Base-by-base conservation (phyloP, 2,888 invertebrate species). In the Pyrocoelia pectoralis region DNA sequence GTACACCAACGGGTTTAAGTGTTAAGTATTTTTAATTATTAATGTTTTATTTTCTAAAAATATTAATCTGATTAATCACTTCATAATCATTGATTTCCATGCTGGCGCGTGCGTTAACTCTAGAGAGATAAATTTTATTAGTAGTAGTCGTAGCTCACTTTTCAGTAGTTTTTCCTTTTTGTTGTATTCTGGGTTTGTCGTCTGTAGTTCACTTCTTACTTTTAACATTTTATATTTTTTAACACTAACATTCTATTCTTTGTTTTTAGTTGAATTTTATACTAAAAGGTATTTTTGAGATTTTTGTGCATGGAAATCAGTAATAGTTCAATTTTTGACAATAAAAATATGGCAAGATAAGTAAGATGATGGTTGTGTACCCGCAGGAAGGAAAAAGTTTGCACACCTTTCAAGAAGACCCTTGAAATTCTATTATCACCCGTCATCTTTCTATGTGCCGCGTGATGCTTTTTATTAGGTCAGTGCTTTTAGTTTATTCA, bases 391-490 rank as follows among this genome's bases (percentile, higher is more conserved):
- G 84, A 86, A 83, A 87, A 87, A 86, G 84, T 84, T 82, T 88
- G 88, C 86, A 87, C 87, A 83, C 87, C 88, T 85, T 88, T 88
- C 87, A 89, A 88, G 88, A 88, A 87, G 84, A 88, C 88, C 83
- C 86, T 88, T 84, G 88, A 88, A 87, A 86, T 88, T 83, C 86
- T 89, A 83, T 84, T 89, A 85, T 87, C 88, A 85, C 88, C 89
- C 82, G 88, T 89, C 86, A 88, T 88, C 85, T 89, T 89, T 88
- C 87, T 89, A 83, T 89, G 87, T 85, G 89, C 89, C 82, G 89
- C 88, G 82, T 89, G 80, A 81, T 74, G 74, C 73, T 72, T 72
- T 75, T 75, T 77, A 76, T 79, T 81, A 81, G 80, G 81, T 81
- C 77, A 81, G 81, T 81, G 80, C 73, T 69, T 69, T 68, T 69